Conservation (phyloP, 2,113 vertebrate genomes). For the Collichthys lucidus region DNA sequence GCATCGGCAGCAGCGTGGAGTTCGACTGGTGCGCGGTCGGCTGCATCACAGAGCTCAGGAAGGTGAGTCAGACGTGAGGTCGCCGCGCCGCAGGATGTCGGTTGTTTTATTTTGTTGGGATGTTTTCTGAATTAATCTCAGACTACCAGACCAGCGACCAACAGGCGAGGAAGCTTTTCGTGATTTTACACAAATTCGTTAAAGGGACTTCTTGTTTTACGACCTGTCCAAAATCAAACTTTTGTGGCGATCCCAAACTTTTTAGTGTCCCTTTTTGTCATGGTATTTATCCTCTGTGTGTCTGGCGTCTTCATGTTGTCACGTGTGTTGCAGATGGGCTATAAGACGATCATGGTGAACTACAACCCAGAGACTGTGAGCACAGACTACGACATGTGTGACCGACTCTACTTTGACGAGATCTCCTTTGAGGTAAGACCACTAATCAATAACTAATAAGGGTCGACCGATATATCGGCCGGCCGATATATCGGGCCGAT, state of each 20-base stretch:
- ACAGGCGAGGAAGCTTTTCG: too few relatives aligned
- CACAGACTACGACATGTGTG: conserved; percentile 98
- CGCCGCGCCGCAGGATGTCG: not conserved
- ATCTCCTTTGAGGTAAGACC: conserved; percentile 95
- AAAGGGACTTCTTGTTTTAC: too few relatives aligned
- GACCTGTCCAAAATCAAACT: too few relatives aligned
- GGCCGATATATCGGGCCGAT: too few relatives aligned
- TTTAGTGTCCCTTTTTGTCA: too few relatives aligned
- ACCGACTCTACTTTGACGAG: conserved; percentile 97
- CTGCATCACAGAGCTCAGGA: conserved; percentile 95
- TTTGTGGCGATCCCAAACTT: too few relatives aligned
- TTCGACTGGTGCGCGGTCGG: conserved; percentile 98
- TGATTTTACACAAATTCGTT: too few relatives aligned
- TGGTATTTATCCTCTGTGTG: too few relatives aligned
- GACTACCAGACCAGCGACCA: too few relatives aligned
- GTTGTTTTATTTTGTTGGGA: not conserved
- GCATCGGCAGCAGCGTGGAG: conserved; percentile 97
- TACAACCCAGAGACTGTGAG: conserved; percentile 99
- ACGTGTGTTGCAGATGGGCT: conserved; percentile 90
- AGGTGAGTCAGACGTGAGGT: conserved; percentile 78
- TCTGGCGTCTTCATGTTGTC: not conserved
- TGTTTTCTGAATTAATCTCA: not conserved
- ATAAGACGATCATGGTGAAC: conserved; percentile 99
- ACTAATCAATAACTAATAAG: not conserved
- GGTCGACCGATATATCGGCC: too few relatives aligned